Base-by-base conservation (phyloP, 2,888 invertebrate genomes). In the Chymomyza fuscimana region DNA sequence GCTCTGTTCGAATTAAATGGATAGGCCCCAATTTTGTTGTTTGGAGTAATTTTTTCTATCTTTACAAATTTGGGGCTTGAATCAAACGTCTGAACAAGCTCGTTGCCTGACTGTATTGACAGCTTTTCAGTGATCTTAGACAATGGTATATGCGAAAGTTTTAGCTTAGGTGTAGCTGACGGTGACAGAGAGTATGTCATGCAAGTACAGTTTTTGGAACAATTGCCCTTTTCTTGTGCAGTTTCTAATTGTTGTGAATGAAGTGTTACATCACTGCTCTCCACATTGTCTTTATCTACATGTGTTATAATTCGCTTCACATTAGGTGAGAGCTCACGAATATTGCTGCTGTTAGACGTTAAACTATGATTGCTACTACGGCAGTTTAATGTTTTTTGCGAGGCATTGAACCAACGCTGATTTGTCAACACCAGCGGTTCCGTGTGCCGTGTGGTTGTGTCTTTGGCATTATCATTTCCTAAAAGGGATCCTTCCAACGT, bases 221-320 rank as follows among this genome's bases (percentile, higher is more conserved):
- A 1, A 67, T 80, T 79, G 6, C 84, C 86, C 71, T 83, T 89
- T 36, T 71, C 72, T 59, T 78, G 79, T 0, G 65, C 52, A 0
- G 22, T 72, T 60, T 60, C 64, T 29, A 71, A 68, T 51, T 70
- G 73, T 52, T 73, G 81, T 12, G 58, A 0, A 65, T 89, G 88
- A 69, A 91, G 76, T 59, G 90, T 89, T 60, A 89, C 87, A 72
- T 90, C 89, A 36, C 90, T 80, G 0, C 89, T 86, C 56, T 89
- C 88, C 59, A 90, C 91, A 29, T 84, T 90, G 80, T 81, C 90
- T 6, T 92, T 90, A 61, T 93, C 93, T 10, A 93, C 91, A 79
- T 93, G 93, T 32, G 93, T 93, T 72, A 93, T 91, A 82, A 94
- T 93, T 74, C 93, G 92, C 76, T 93, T 93, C 52, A 94, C 93